Percentiles rank a stretch among this genome's conserved stretches.
phyloP scores from a whole-genome alignment of 2,113 vertebrate genomes.

The Enhydra lutris region DNA sequence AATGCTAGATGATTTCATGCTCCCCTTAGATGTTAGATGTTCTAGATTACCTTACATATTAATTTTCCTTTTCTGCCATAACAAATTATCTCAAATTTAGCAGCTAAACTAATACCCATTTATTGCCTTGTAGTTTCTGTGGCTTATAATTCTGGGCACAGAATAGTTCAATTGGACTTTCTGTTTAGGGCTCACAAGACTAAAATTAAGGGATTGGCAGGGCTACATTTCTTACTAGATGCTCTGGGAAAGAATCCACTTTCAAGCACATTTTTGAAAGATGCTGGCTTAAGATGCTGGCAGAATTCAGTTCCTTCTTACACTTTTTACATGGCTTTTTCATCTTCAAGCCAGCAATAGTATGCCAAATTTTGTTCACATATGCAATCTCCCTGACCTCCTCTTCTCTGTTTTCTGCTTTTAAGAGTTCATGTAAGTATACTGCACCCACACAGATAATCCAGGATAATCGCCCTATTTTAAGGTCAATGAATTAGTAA shows the following conservation, averaged over 20 bases:
- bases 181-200: background rate
- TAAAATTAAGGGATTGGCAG: background rate
- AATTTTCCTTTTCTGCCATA: background rate
- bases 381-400: background rate
- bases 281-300: background rate
- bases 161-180: background rate
- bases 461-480: background rate
- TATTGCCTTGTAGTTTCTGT: background rate
- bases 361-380: background rate
- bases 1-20: background rate
- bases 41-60: background rate
- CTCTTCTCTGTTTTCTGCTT: background rate
- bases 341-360: background rate
- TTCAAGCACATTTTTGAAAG: background rate
- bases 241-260: background rate
- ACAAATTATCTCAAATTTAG: background rate
- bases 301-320: background rate
- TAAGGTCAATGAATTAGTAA: background rate
- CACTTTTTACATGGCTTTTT: background rate
- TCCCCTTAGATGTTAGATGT: background rate
- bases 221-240: background rate
- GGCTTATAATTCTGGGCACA: background rate
- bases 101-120: background rate
- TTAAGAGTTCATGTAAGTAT: background rate
- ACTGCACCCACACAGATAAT: background rate